Conservation (phyloP, 2,888 invertebrate genomes). For the Antheraea yamamai region DNA sequence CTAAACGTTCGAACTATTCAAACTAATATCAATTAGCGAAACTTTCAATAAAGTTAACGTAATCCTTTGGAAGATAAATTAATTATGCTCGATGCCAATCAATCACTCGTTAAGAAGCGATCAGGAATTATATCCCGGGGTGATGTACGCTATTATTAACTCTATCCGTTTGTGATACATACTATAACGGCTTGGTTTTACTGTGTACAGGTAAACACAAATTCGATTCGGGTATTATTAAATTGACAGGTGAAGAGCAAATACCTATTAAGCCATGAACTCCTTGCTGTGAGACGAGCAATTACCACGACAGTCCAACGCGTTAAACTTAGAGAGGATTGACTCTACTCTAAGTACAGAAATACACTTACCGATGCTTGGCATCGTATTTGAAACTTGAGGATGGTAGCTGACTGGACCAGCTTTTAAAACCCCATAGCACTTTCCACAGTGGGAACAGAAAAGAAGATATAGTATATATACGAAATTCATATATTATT, state of each 20-base stretch:
- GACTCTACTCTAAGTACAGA: too few species aligned
- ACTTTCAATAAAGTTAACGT: background rate
- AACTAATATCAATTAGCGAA: background rate
- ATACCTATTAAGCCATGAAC: background rate
- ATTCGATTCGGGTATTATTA: background rate
- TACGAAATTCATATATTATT: too few species aligned
- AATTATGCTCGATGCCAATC: conserved; percentile 1
- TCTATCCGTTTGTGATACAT: background rate
- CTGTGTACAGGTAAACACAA: background rate
- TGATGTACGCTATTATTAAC: background rate
- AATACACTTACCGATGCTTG: too few species aligned
- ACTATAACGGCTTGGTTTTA: background rate
- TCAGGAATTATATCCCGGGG: background rate
- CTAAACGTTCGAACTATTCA: background rate
- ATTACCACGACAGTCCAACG: too few species aligned
- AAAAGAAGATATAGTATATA: too few species aligned
- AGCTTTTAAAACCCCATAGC: too few species aligned
- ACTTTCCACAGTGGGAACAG: too few species aligned
- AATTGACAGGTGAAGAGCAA: background rate
- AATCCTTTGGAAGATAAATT: background rate
- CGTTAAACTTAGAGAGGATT: too few species aligned
- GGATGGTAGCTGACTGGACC: too few species aligned
- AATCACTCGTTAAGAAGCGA: conserved; percentile 3
- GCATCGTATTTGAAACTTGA: too few species aligned
- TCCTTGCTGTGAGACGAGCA: background rate